Evolutionary conservation across 2,113 vertebrate genomes (phyloP).

Genomic region (Sphyrna mokarran): DNA sequence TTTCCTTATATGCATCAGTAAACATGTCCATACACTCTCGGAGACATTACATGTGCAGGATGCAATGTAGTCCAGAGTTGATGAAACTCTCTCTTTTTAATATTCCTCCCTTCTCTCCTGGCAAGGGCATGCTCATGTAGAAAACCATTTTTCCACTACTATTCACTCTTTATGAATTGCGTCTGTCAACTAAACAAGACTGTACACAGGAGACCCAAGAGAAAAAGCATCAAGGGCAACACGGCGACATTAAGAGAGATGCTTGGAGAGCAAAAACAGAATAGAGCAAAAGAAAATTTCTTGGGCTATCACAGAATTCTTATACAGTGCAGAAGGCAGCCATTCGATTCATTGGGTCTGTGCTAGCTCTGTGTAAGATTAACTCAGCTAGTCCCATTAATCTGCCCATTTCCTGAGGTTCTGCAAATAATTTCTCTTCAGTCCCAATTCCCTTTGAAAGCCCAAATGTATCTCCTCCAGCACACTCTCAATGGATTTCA

Average conservation of each 20-base stretch:
- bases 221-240: background rate
- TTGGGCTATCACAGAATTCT: background rate
- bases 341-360: no score
- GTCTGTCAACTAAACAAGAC: background rate
- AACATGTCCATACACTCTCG: background rate
- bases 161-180: background rate
- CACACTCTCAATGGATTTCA: background rate
- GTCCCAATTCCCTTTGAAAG: no score
- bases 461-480: background rate
- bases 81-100: background rate
- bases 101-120: background rate
- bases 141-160: background rate
- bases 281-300: background rate
- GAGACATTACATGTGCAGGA: background rate
- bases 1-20: background rate
- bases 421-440: no score
- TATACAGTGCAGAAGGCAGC: background rate
- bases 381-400: no score
- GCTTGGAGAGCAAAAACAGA: background rate
- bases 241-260: background rate
- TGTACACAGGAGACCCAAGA: background rate
- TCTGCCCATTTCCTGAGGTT: no score
- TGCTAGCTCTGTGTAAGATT: no score
- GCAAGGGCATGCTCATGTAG: background rate
- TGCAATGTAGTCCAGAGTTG: background rate